Evolutionary conservation across 1,140 invertebrate genomes (phyloP).

Genomic region (Anadara kagoshimensis): DNA sequence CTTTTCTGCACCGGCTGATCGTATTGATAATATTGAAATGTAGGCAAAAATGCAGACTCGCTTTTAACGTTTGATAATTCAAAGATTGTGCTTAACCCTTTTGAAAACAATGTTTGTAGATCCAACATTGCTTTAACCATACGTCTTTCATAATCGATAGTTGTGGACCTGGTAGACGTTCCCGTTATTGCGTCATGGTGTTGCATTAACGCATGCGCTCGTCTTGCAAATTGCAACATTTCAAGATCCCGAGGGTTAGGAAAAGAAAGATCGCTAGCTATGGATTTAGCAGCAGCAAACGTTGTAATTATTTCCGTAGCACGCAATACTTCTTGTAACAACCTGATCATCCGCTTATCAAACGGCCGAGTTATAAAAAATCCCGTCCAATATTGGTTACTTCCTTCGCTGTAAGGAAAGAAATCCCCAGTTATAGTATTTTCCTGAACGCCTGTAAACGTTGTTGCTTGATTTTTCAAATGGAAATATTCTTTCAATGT

Average conservation of each 20-base stretch:
- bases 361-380: constrained; percentile 95
- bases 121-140: constrained; percentile 68
- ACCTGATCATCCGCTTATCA: constrained; percentile 88
- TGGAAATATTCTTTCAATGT: constrained; percentile 96
- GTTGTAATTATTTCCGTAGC: constrained; percentile 57
- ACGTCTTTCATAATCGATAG: constrained; percentile 92
- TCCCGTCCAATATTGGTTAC: constrained; percentile 97
- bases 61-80: constrained; percentile 36
- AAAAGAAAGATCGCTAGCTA: constrained; percentile 26
- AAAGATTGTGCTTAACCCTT: constrained; percentile 41
- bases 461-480: constrained; percentile 78
- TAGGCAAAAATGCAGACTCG: constrained; percentile 15
- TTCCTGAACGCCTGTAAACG: constrained; percentile 12
- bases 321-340: constrained; percentile 88
- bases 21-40: constrained; percentile 1
- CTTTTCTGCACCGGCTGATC: constrained; percentile 24
- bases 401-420: constrained; percentile 96
- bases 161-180: constrained; percentile 91
- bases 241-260: constrained; percentile 31
- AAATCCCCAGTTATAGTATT: constrained; percentile 90
- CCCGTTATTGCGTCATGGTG: constrained; percentile 99
- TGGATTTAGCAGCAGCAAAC: constrained; percentile 47
- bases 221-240: constrained; percentile 80
- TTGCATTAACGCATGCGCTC: constrained; percentile 92
- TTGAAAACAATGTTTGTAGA: constrained; percentile 42